phyloP scores from a whole-genome alignment of 2,113 vertebrate genomes.

The Heterotis niloticus region DNA sequence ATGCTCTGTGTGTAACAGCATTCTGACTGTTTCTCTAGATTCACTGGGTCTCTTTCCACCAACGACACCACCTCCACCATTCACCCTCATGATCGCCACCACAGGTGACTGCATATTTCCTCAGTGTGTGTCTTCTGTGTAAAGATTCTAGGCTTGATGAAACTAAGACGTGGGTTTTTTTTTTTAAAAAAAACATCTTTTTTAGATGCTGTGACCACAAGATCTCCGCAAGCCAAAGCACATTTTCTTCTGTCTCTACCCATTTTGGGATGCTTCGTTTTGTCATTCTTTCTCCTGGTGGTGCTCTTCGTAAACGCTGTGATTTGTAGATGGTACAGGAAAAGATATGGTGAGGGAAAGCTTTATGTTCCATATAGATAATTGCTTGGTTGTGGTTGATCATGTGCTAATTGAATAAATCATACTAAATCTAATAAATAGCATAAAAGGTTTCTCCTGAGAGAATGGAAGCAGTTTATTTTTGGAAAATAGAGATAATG shows the following conservation, averaged over 20 bases:
- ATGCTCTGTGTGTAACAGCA: background rate
- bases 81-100: background rate
- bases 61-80: background rate
- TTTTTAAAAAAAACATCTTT: no score
- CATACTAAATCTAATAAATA: no score
- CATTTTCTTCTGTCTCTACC: conserved; percentile 20
- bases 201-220: background rate
- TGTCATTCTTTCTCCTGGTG: conserved; percentile 39
- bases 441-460: background rate
- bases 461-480: background rate
- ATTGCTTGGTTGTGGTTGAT: no score
- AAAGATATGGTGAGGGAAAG: conserved; percentile 3
- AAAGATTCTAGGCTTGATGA: no score
- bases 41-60: conserved; percentile 46
- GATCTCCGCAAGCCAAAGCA: background rate
- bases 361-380: background rate
- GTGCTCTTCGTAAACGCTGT: conserved; percentile 31
- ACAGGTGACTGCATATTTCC: conserved; percentile 19
- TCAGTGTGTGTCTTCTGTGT: background rate
- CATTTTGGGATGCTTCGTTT: conserved; percentile 34
- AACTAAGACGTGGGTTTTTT: background rate
- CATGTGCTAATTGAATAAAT: no score
- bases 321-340: conserved; percentile 30
- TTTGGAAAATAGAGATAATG: background rate
- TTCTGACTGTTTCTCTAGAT: conserved; percentile 36